These are phyloP conservation scores for Neoniphon sammara DNA, from an alignment of 2,797 vertebrate species.

Conservation along the genomic window DNA sequence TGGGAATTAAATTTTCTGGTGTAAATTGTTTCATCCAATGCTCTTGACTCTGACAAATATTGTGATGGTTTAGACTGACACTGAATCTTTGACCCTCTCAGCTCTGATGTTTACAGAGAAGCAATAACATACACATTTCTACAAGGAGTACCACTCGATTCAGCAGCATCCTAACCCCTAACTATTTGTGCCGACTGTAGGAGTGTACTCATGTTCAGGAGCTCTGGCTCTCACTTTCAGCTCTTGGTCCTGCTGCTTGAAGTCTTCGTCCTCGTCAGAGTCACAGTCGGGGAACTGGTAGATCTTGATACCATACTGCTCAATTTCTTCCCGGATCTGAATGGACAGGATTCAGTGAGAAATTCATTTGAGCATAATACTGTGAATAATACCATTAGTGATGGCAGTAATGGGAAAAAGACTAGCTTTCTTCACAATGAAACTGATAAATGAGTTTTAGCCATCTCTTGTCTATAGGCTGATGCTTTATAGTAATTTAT, in stretches of 20 bases:
- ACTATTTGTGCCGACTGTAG: neutral
- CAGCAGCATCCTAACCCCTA: neutral
- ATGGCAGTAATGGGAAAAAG: neutral
- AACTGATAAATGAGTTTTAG: neutral
- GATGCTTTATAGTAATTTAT: neutral
- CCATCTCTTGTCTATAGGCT: neutral
- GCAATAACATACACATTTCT: neutral
- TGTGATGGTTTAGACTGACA: neutral
- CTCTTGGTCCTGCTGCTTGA: slow-evolving; percentile 93
- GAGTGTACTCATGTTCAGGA: neutral
- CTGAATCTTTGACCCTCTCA: neutral
- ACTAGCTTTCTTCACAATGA: neutral
- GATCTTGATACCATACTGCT: slow-evolving; percentile 92
- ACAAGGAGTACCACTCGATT: neutral
- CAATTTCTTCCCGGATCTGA: slow-evolving; percentile 94
- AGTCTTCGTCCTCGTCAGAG: slow-evolving; percentile 97
- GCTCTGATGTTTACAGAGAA: neutral
- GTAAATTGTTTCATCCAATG: too few species aligned
- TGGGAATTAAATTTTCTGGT: too few species aligned
- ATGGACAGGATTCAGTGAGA: neutral
- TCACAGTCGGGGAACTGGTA: slow-evolving; percentile 98
- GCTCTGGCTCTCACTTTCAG: slow-evolving; percentile 86
- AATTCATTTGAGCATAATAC: neutral
- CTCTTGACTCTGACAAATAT: too few species aligned
- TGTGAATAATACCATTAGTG: neutral